phyloP scores from a whole-genome alignment of 2,888 invertebrate genomes.

The Dolichomitus sp. region DNA sequence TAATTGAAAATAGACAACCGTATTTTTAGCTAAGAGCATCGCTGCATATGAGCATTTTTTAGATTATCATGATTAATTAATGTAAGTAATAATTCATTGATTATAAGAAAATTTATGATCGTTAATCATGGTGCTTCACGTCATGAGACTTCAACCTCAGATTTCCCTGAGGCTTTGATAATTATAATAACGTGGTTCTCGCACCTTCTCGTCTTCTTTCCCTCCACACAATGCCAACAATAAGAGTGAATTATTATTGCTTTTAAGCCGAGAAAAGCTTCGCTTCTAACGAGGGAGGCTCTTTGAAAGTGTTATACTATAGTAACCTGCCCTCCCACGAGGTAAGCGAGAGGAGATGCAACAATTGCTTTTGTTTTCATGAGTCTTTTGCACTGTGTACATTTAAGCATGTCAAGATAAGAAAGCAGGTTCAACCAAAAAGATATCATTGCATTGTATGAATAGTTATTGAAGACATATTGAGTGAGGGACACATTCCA shows the following conservation, averaged over 20 bases:
- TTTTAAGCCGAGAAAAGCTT: constrained; percentile 38
- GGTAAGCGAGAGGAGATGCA: constrained; percentile 32
- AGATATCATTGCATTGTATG: constrained; percentile 9
- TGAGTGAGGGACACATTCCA: neutral
- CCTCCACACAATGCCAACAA: constrained; percentile 4
- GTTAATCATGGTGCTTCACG: constrained; percentile 37
- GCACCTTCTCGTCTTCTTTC: constrained; percentile 5
- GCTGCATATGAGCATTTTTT: too few relatives aligned
- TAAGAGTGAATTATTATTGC: constrained; percentile 55
- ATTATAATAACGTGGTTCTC: constrained; percentile 34
- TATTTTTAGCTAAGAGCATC: too few relatives aligned
- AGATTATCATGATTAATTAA: constrained; percentile 8
- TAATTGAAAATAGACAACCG: too few relatives aligned
- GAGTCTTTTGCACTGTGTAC: constrained; percentile 19
- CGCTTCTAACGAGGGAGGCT: constrained; percentile 24
- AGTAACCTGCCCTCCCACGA: constrained; percentile 1
- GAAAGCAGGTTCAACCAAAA: constrained; percentile 16
- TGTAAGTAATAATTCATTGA: constrained; percentile 26
- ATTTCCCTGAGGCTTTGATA: constrained; percentile 42
- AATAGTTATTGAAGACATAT: neutral
- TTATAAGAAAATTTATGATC: constrained; percentile 19
- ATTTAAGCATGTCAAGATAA: constrained; percentile 20
- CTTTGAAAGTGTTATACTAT: constrained; percentile 42
- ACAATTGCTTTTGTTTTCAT: constrained; percentile 56
- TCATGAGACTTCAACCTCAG: constrained; percentile 22